Conservation (phyloP, 2,797 vertebrate genomes). For the Thalassophryne amazonica region DNA sequence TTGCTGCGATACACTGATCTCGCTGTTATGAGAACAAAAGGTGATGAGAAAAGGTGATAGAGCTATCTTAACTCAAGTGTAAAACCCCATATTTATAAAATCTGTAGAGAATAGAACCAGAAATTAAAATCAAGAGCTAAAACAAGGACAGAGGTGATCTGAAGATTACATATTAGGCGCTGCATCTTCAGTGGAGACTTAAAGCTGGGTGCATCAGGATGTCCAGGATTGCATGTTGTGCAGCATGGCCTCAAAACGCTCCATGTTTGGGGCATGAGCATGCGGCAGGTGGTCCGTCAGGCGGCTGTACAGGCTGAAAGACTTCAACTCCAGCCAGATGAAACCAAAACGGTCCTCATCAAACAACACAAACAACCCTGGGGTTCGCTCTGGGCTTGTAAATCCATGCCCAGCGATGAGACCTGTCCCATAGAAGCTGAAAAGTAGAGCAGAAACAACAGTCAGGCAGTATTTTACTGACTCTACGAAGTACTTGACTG, state of each 20-base stretch:
- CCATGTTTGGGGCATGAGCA: conserved; percentile 85
- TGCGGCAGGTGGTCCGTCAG: conserved; percentile 90
- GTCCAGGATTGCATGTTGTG: conserved; percentile 94
- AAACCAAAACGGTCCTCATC: conserved; percentile 95
- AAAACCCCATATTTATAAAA: conserved; percentile 20
- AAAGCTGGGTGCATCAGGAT: conserved; percentile 83
- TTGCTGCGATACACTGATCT: conserved; percentile 22
- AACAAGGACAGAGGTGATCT: conserved; percentile 36
- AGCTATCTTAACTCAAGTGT: conserved; percentile 23
- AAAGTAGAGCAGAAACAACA: conserved; percentile 23
- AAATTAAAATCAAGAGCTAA: conserved; percentile 29
- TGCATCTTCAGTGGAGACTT: conserved; percentile 48
- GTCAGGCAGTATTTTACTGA: neutral
- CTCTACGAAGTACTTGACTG: too few species aligned
- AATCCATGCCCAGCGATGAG: conserved; percentile 96
- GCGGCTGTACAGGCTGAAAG: conserved; percentile 97
- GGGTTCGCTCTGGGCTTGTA: conserved; percentile 93
- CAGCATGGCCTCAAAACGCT: conserved; percentile 96
- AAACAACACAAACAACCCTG: conserved; percentile 92
- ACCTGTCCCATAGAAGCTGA: conserved; percentile 93
- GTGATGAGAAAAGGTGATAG: conserved; percentile 5
- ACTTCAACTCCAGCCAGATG: conserved; percentile 98
- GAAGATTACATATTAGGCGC: conserved; percentile 19
- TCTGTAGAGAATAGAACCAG: conserved; percentile 2
- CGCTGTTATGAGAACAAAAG: conserved; percentile 14